Evolutionary conservation across 2,113 vertebrate species (phyloP).

Genomic region (Anoura caudifer): DNA sequence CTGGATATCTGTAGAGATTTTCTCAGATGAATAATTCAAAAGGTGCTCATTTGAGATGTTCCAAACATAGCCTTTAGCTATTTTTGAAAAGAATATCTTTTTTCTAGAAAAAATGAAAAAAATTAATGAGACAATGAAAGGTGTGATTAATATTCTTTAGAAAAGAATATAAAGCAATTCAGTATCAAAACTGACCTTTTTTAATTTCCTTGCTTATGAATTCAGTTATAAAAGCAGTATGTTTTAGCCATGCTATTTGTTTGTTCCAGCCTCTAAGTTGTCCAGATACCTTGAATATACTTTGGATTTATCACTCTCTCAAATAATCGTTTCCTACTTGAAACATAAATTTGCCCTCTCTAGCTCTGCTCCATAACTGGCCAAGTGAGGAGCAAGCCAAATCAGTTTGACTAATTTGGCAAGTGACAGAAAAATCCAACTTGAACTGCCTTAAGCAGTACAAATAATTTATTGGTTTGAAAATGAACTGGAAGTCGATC

Average conservation of each 20-base stretch:
- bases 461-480: neutral
- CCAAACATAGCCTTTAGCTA: conserved; percentile 40
- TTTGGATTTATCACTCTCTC: neutral
- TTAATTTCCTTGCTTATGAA: neutral
- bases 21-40: conserved; percentile 69
- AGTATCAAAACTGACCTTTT: neutral
- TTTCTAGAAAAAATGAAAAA: conserved; percentile 49
- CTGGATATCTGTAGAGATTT: conserved; percentile 55
- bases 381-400: neutral
- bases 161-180: neutral
- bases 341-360: neutral
- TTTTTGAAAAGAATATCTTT: conserved; percentile 53
- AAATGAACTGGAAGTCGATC: neutral
- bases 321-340: neutral
- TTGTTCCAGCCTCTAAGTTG: neutral
- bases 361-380: neutral
- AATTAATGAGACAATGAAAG: conserved; percentile 49
- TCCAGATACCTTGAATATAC: neutral
- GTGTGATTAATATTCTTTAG: conserved; percentile 20
- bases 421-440: neutral
- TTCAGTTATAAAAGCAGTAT: neutral
- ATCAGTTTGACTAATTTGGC: neutral
- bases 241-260: neutral
- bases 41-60: conserved; percentile 52
- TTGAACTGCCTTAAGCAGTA: neutral